A percentile compares a stretch with the other conserved stretches of the same genome.
Evolutionary conservation across 2,113 vertebrate species (phyloP).

Genomic region (Nerophis ophidion): DNA sequence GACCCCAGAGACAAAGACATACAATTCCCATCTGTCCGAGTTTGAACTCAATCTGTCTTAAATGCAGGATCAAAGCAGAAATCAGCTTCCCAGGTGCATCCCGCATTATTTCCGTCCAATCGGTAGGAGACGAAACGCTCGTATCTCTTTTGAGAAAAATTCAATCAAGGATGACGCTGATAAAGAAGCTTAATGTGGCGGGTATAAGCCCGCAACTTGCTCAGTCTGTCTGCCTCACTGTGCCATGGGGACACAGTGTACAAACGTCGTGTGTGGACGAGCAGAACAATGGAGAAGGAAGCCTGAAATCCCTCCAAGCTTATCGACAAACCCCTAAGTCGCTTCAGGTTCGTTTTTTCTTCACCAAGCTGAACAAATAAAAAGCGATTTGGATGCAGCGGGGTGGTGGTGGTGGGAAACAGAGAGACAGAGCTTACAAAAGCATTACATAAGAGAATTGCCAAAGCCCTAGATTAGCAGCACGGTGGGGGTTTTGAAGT

Average conservation of each 20-base stretch:
- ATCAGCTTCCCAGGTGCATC: neutral
- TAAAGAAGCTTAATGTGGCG: slow-evolving; percentile 18
- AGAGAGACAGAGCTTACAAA: neutral
- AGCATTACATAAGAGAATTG: slow-evolving; percentile 27
- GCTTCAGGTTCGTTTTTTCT: slow-evolving; percentile 38
- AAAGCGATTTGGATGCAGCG: slow-evolving; percentile 26
- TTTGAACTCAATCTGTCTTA: slow-evolving; percentile 2
- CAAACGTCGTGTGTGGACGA: slow-evolving; percentile 42
- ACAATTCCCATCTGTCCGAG: neutral
- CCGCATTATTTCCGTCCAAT: slow-evolving; percentile 1
- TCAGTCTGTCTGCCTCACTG: slow-evolving; percentile 14
- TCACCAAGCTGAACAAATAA: slow-evolving; percentile 26
- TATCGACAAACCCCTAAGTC: slow-evolving; percentile 25
- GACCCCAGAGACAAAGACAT: neutral
- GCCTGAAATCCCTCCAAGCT: slow-evolving; percentile 29
- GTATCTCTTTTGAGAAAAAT: slow-evolving; percentile 3
- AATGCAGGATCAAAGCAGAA: slow-evolving; percentile 1
- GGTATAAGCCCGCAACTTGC: slow-evolving; percentile 19
- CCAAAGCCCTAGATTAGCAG: slow-evolving; percentile 28
- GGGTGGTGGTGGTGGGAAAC: slow-evolving; percentile 7
- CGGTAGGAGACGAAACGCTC: neutral
- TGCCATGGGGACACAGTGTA: slow-evolving; percentile 52
- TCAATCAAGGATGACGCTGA: slow-evolving; percentile 7
- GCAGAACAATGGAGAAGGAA: slow-evolving; percentile 49
- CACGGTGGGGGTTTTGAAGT: slow-evolving; percentile 14